These are phyloP conservation scores for Pyrgus malvae DNA, from an alignment of 2,888 invertebrate species.

Conservation along the genomic window DNA sequence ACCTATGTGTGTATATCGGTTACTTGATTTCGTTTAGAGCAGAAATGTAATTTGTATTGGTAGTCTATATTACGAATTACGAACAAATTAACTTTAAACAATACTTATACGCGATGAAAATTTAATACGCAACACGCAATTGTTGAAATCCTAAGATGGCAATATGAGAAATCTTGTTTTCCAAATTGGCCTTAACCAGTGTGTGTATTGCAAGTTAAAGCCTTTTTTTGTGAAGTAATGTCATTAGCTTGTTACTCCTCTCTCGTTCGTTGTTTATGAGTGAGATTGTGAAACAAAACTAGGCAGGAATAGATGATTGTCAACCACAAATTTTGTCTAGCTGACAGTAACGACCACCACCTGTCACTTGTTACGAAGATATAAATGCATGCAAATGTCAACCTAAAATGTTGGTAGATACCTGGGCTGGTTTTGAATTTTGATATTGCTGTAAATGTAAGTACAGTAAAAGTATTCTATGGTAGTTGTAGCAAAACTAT, in stretches of 20 bases:
- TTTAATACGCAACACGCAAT: constrained; percentile 36
- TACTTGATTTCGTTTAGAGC: no score
- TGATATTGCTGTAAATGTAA: no score
- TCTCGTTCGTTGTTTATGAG: constrained; percentile 14
- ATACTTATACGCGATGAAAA: constrained; percentile 41
- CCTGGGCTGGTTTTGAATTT: not conserved
- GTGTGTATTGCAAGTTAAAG: constrained; percentile 38
- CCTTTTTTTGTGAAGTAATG: constrained; percentile 30
- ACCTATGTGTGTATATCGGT: no score
- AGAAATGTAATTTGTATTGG: no score
- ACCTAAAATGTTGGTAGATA: not conserved
- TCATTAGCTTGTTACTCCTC: constrained; percentile 24
- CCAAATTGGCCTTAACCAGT: constrained; percentile 45
- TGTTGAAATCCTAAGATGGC: constrained; percentile 49
- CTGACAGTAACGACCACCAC: constrained; percentile 8
- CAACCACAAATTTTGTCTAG: constrained; percentile 18
- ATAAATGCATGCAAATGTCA: constrained; percentile 1
- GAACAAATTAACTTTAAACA: constrained; percentile 37
- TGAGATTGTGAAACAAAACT: constrained; percentile 2
- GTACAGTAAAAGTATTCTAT: no score
- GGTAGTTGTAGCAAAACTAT: no score
- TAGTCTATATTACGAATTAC: no score
- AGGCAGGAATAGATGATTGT: constrained; percentile 14
- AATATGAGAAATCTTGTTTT: constrained; percentile 57
- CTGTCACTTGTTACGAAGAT: constrained; percentile 6